A percentile compares a stretch with the other conserved stretches of the same genome.
phyloP scores from a whole-genome alignment of 2,113 vertebrate species.

The Cyprinus carpio region DNA sequence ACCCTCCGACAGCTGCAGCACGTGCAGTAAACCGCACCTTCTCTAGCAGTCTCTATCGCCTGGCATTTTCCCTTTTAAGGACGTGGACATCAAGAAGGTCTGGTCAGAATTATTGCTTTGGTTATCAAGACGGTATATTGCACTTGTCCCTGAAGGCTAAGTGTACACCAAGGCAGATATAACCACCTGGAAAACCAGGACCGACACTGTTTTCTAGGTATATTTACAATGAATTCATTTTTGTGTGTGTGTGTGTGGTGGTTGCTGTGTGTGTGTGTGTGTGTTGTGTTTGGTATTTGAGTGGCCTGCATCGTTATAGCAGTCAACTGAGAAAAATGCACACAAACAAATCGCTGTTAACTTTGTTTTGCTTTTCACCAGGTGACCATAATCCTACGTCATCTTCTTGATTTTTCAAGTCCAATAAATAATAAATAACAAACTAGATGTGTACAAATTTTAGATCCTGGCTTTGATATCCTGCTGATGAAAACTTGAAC shows the following conservation, averaged over 20 bases:
- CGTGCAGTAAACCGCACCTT: constrained; percentile 96
- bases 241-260: neutral
- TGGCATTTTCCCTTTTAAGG: constrained; percentile 90
- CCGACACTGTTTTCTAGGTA: constrained; percentile 98
- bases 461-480: constrained; percentile 99
- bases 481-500: constrained; percentile 95
- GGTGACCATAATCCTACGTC: neutral
- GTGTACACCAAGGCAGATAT: constrained; percentile 94
- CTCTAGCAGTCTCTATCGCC: constrained; percentile 87
- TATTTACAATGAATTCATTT: constrained; percentile 6
- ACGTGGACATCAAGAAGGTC: constrained; percentile 89
- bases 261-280: too few relatives aligned
- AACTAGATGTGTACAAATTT: constrained; percentile 20
- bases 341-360: neutral
- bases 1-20: constrained; percentile 87
- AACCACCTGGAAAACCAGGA: constrained; percentile 89
- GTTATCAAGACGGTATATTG: constrained; percentile 97
- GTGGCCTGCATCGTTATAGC: too few relatives aligned
- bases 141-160: constrained; percentile 91
- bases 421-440: neutral
- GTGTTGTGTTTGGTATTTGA: neutral
- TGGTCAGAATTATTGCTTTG: constrained; percentile 96
- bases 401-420: neutral
- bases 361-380: neutral
- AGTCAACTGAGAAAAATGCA: neutral